Percentiles rank a stretch among this genome's conserved stretches.
Conservation (phyloP, 2,888 invertebrate species). For the Lutraria lutraria region DNA sequence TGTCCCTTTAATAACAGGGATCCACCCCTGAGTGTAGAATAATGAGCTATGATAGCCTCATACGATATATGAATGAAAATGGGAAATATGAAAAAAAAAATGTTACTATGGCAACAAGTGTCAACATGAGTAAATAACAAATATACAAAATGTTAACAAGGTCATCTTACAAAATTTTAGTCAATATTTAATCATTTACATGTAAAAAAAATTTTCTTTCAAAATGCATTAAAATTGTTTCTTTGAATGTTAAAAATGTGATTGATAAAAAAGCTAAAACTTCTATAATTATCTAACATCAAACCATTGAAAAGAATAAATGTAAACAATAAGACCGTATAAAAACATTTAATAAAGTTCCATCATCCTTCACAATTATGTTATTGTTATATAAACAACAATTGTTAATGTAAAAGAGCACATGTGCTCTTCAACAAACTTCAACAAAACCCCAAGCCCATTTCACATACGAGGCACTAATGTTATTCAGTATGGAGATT, state of each 20-base stretch:
- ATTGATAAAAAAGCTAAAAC: background rate
- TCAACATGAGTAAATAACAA: background rate
- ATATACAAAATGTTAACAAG: background rate
- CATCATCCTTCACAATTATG: too few species aligned
- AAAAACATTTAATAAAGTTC: too few species aligned
- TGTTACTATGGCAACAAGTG: constrained; percentile 9
- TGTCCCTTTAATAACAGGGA: background rate
- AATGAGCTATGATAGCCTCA: background rate
- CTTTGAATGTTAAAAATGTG: background rate
- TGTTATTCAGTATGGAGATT: background rate
- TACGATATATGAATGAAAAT: background rate
- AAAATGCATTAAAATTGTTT: background rate
- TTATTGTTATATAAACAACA: too few species aligned
- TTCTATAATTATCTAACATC: background rate
- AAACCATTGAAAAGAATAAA: background rate
- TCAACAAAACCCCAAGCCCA: background rate
- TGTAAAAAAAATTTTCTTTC: too few species aligned
- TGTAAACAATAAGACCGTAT: background rate
- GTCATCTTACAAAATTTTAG: background rate
- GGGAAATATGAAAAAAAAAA: background rate
- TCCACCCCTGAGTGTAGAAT: constrained; percentile 9
- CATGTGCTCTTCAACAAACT: too few species aligned
- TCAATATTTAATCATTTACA: background rate
- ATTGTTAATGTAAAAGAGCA: too few species aligned
- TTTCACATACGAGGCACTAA: background rate